A percentile compares a stretch with the other conserved stretches of the same genome.
Evolutionary conservation across 1,140 invertebrate species (phyloP).

Genomic region (Drosophila nigrodunni): DNA sequence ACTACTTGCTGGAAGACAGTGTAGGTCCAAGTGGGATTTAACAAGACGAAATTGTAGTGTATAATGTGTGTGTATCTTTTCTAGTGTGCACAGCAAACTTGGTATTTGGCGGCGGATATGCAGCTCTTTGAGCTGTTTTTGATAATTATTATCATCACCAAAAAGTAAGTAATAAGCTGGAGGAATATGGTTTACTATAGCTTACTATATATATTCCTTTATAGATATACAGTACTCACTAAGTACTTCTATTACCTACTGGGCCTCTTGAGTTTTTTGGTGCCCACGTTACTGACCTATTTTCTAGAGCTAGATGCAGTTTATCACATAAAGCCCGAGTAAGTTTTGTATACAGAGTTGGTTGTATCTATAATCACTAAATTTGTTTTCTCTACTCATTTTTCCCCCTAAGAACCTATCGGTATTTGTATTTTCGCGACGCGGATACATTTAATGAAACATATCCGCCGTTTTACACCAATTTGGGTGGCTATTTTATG

Average conservation of each 20-base stretch:
- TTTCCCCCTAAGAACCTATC: constrained; percentile 57
- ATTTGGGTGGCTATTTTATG: constrained; percentile 73
- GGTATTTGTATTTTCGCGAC: constrained; percentile 71
- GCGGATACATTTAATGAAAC: constrained; percentile 66
- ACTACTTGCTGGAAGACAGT: constrained; percentile 84
- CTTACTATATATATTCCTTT: neutral
- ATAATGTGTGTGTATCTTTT: neutral
- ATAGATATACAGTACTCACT: constrained; percentile 75
- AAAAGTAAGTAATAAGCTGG: constrained; percentile 40
- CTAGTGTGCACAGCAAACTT: constrained; percentile 89
- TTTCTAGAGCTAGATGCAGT: constrained; percentile 81
- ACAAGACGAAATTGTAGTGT: neutral
- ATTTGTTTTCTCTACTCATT: neutral
- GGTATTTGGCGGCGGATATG: constrained; percentile 91
- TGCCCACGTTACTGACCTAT: constrained; percentile 85
- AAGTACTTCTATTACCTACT: constrained; percentile 58
- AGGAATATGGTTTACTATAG: too few species aligned
- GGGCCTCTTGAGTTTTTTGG: constrained; percentile 74
- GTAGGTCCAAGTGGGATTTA: constrained; percentile 39
- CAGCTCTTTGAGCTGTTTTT: constrained; percentile 88
- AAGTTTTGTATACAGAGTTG: constrained; percentile 43
- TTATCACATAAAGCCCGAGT: constrained; percentile 86
- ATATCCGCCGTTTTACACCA: constrained; percentile 72
- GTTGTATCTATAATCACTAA: neutral
- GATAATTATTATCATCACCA: constrained; percentile 85